These are phyloP conservation scores for Campopleginae sp. DNA, from an alignment of 2,888 invertebrate genomes.

Conservation along the genomic window DNA sequence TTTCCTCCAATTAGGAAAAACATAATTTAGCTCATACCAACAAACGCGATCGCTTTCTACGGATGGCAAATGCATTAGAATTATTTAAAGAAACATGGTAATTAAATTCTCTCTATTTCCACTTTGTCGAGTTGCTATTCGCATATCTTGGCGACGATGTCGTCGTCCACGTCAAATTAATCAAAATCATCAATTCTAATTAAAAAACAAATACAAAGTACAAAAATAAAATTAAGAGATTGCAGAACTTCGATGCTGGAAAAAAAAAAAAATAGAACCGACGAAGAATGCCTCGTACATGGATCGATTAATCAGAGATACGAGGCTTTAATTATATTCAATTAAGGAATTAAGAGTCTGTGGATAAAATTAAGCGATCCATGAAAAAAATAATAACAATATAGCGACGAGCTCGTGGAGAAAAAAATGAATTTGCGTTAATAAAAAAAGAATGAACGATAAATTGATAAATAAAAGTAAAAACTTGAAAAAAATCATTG, in stretches of 20 bases:
- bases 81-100: not conserved
- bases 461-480: not conserved
- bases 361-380: slow-evolving; percentile 45
- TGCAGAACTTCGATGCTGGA: not conserved
- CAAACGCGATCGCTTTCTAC: not conserved
- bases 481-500: not conserved
- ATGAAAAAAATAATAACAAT: slow-evolving; percentile 17
- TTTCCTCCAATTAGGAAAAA: not conserved
- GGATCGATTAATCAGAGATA: slow-evolving; percentile 52
- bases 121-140: not conserved
- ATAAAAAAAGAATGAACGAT: not conserved
- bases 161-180: not conserved
- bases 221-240: not conserved
- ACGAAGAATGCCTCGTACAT: not conserved
- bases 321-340: slow-evolving; percentile 64
- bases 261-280: not conserved
- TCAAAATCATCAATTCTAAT: not conserved
- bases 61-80: not conserved
- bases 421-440: not conserved
- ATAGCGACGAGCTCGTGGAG: slow-evolving; percentile 3
- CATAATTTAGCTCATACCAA: not conserved
- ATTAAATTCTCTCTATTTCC: not conserved
- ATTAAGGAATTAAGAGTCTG: slow-evolving; percentile 47
- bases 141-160: not conserved
- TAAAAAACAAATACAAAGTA: too few species aligned